These are phyloP conservation scores for Phycodurus eques DNA, from an alignment of 2,113 vertebrate species.

Conservation along the genomic window DNA sequence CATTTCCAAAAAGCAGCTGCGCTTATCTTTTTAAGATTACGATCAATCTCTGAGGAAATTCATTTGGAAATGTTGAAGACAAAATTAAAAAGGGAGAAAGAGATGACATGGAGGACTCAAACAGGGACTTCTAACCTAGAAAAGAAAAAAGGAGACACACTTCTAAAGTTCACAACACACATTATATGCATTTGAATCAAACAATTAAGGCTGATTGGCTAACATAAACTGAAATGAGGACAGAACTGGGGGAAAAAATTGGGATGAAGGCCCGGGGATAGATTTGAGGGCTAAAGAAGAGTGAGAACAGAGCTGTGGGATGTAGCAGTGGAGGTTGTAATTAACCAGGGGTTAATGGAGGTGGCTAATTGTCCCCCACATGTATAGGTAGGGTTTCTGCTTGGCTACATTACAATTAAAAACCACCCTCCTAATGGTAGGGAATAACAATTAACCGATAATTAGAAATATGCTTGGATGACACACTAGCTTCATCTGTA, in stretches of 20 bases:
- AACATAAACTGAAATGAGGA: constrained; percentile 55
- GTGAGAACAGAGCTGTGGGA: constrained; percentile 66
- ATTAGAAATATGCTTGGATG: constrained; percentile 73
- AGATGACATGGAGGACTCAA: constrained; percentile 13
- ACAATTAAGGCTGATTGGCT: constrained; percentile 36
- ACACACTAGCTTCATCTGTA: constrained; percentile 39
- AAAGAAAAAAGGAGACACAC: constrained; percentile 16
- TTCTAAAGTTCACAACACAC: constrained; percentile 18
- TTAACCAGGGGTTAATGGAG: constrained; percentile 81
- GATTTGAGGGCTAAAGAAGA: constrained; percentile 54
- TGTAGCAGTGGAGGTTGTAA: constrained; percentile 72
- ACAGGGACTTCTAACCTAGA: constrained; percentile 39
- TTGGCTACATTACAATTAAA: constrained; percentile 79
- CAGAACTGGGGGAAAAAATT: constrained; percentile 41
- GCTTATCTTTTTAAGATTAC: neutral
- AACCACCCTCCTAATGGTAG: constrained; percentile 72
- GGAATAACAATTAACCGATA: constrained; percentile 80
- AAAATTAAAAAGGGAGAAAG: constrained; percentile 2
- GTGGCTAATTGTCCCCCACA: constrained; percentile 78
- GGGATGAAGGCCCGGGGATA: constrained; percentile 62
- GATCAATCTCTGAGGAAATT: constrained; percentile 9
- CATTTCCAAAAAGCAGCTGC: neutral
- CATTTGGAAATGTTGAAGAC: neutral
- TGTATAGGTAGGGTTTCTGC: constrained; percentile 79
- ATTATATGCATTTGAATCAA: constrained; percentile 41